phyloP scores from a whole-genome alignment of 2,113 vertebrate genomes.

The Scomber japonicus region DNA sequence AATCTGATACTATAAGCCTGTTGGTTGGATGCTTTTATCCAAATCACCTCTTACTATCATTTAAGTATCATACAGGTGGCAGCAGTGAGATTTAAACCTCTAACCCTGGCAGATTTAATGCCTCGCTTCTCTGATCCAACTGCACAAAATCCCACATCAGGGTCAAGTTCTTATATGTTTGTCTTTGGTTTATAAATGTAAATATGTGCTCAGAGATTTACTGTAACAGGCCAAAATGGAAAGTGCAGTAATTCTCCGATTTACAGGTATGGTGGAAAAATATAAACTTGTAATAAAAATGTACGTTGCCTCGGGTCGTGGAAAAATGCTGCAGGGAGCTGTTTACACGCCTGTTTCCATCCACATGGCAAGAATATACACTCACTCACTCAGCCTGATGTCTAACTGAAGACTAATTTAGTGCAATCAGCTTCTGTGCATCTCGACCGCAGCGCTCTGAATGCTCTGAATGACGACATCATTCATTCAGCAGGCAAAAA shows the following conservation, averaged over 20 bases:
- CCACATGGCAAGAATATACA: not conserved
- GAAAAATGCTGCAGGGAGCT: conserved; percentile 18
- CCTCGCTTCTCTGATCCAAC: not conserved
- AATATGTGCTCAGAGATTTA: conserved; percentile 20
- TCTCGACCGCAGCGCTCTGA: not conserved
- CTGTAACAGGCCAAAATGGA: not conserved
- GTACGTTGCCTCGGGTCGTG: conserved; percentile 13
- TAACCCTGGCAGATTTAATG: too few species aligned
- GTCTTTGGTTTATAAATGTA: not conserved
- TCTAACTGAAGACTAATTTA: not conserved
- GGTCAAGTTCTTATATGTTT: not conserved
- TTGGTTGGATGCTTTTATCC: not conserved
- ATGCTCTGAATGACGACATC: not conserved
- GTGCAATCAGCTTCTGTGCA: not conserved
- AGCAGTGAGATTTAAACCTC: not conserved
- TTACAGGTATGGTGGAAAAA: not conserved
- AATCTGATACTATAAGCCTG: too few species aligned
- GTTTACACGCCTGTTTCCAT: conserved; percentile 14
- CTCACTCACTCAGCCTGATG: not conserved
- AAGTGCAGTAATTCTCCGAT: not conserved
- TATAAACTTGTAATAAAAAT: conserved; percentile 4
- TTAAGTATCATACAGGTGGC: not conserved
- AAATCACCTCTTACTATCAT: not conserved
- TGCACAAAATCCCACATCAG: not conserved
- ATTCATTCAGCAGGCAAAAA: not conserved